Conservation (phyloP, 2,888 invertebrate genomes). For the Acronicta aceris region DNA sequence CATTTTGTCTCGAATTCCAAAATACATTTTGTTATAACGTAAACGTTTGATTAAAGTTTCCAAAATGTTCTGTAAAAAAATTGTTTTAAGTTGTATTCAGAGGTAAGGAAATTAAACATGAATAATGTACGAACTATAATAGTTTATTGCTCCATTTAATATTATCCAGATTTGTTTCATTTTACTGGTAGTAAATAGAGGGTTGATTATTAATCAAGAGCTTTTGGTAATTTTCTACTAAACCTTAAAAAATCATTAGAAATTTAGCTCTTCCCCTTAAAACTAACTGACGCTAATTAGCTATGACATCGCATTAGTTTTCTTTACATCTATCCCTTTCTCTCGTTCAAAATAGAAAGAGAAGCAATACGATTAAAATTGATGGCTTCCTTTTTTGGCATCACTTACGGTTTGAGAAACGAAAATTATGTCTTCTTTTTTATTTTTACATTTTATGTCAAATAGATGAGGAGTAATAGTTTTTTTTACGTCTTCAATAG, state of each 20-base stretch:
- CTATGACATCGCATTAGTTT: slow-evolving; percentile 81
- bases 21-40: too few species aligned
- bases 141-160: background rate
- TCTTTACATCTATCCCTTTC: slow-evolving; percentile 62
- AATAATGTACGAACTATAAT: too few species aligned
- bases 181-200: background rate
- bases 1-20: background rate
- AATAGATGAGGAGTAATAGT: slow-evolving; percentile 43
- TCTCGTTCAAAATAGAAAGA: slow-evolving; percentile 58
- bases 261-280: slow-evolving; percentile 69
- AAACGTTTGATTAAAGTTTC: too few species aligned
- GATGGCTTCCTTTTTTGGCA: slow-evolving; percentile 73
- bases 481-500: slow-evolving; percentile 49
- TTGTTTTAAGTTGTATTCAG: too few species aligned
- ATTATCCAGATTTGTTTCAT: background rate
- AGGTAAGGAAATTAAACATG: background rate
- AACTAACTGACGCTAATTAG: slow-evolving; percentile 78
- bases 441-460: slow-evolving; percentile 51
- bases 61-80: too few species aligned
- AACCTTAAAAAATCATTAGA: background rate
- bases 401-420: slow-evolving; percentile 54
- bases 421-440: slow-evolving; percentile 44
- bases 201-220: background rate
- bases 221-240: background rate
- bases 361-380: slow-evolving; percentile 54